phyloP scores from a whole-genome alignment of 2,888 invertebrate species.

The Tachina lurida region DNA sequence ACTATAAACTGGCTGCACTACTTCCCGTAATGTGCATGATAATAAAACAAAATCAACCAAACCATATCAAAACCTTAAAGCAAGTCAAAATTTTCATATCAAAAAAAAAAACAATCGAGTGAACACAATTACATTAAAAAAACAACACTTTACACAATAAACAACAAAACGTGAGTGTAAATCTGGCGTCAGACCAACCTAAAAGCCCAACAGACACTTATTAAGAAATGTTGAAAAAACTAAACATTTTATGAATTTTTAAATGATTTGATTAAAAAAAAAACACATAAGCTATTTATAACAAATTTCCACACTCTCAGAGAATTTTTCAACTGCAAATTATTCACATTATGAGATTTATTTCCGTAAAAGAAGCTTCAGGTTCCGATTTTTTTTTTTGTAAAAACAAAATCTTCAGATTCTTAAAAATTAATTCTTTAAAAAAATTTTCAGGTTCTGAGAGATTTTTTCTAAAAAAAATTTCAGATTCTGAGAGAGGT shows the following conservation, averaged over 20 bases:
- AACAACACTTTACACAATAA: conserved; percentile 39
- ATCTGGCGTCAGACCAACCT: conserved; percentile 61
- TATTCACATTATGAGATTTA: no score
- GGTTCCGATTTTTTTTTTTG: no score
- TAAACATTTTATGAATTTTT: conserved; percentile 65
- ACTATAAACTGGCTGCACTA: conserved; percentile 67
- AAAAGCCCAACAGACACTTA: conserved; percentile 17
- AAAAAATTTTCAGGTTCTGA: no score
- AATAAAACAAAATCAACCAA: conserved; percentile 55
- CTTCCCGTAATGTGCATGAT: conserved; percentile 69
- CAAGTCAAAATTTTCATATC: neutral
- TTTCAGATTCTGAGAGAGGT: no score
- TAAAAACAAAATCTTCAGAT: no score
- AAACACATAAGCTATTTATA: conserved; percentile 36
- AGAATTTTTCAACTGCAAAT: neutral
- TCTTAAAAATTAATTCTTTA: no score
- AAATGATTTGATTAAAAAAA: conserved; percentile 49
- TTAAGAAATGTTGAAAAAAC: conserved; percentile 20
- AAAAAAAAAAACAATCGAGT: conserved; percentile 1
- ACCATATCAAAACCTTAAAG: conserved; percentile 44
- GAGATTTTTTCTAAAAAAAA: no score
- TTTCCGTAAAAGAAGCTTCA: neutral
- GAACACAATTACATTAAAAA: conserved; percentile 1
- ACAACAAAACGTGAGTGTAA: neutral
- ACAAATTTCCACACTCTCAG: neutral